phyloP scores from a whole-genome alignment of 2,113 vertebrate species.

The Neodon shergylaensis region DNA sequence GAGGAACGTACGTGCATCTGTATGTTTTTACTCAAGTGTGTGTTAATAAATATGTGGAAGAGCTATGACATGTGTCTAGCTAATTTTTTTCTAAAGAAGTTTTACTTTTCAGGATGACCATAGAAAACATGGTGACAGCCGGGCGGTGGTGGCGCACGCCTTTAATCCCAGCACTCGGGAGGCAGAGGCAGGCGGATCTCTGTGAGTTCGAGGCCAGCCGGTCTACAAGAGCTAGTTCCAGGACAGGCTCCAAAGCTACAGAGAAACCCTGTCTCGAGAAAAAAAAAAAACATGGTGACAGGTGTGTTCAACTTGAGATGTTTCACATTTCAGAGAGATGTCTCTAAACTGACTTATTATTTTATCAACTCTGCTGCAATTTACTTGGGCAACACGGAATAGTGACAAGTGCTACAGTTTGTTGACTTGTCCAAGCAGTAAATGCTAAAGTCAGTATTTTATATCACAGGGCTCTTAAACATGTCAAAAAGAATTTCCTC shows the following conservation, averaged over 20 bases:
- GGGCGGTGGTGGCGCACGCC: too few relatives aligned
- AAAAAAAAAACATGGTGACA: too few relatives aligned
- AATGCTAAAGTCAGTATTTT: constrained; percentile 68
- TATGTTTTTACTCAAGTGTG: not conserved
- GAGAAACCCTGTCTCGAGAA: too few relatives aligned
- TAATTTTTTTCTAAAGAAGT: not conserved
- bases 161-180: too few relatives aligned
- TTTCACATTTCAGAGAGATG: constrained; percentile 48
- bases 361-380: constrained; percentile 49
- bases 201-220: too few relatives aligned
- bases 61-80: not conserved
- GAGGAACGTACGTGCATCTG: not conserved
- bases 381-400: constrained; percentile 73
- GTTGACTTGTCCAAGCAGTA: constrained; percentile 66
- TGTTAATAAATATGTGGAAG: not conserved
- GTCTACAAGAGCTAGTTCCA: too few relatives aligned
- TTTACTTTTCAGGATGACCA: not conserved
- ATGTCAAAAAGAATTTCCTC: constrained; percentile 76
- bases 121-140: not conserved
- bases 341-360: constrained; percentile 64
- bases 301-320: constrained; percentile 56
- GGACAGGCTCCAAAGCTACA: too few relatives aligned
- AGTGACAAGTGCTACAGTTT: constrained; percentile 33
- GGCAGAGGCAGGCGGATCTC: too few relatives aligned
- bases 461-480: constrained; percentile 58